Conservation (phyloP, 1,140 invertebrate species). For the Apis cerana region DNA sequence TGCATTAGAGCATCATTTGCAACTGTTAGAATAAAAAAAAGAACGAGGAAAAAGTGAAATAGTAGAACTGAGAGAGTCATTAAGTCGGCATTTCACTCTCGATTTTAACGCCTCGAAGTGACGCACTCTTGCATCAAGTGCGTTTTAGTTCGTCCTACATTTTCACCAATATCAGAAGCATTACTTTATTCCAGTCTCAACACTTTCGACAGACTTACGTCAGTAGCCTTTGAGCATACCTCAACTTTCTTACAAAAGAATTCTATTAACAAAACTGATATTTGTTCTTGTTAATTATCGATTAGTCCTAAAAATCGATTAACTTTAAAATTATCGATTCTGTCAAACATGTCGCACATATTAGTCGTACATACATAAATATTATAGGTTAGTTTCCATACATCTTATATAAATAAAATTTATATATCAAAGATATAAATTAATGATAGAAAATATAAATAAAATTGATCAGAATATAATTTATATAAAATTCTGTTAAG, state of each 20-base stretch:
- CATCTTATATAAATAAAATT: not conserved
- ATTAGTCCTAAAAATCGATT: not conserved
- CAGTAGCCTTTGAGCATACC: not conserved
- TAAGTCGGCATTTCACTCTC: conserved; percentile 38
- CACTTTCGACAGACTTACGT: conserved; percentile 16
- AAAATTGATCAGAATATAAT: not conserved
- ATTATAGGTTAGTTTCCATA: not conserved
- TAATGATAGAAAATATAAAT: not conserved
- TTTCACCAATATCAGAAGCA: conserved; percentile 15
- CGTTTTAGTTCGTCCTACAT: conserved; percentile 43
- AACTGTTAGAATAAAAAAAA: not conserved
- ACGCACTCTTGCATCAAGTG: conserved; percentile 41
- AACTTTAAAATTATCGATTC: not conserved
- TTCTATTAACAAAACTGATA: not conserved
- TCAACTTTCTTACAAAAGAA: not conserved
- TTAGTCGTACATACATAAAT: not conserved
- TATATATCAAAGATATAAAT: not conserved
- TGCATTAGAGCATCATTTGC: not conserved
- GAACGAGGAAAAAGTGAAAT: not conserved
- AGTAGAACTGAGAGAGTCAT: not conserved
- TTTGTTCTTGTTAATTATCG: not conserved
- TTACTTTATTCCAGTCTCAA: conserved; percentile 36
- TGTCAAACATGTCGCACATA: not conserved
- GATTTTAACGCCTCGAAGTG: conserved; percentile 44
- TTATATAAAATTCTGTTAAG: not conserved